Conservation (phyloP, 2,888 invertebrate genomes). For the Saturnia japonica region DNA sequence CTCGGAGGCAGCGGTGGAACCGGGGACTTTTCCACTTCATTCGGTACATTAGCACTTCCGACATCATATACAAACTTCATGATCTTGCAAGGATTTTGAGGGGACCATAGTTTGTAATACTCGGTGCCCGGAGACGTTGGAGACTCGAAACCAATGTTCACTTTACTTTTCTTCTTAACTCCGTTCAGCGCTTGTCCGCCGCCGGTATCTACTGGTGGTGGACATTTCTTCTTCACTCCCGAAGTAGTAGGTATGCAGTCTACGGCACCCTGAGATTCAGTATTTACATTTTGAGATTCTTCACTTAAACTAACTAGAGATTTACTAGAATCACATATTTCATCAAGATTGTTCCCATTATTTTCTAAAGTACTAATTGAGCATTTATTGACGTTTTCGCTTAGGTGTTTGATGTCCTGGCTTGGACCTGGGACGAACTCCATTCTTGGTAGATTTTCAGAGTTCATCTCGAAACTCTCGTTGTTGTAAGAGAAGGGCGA, state of each 20-base stretch:
- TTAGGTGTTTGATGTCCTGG: slow-evolving; percentile 74
- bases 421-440: slow-evolving; percentile 69
- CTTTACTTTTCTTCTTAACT: slow-evolving; percentile 85
- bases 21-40: slow-evolving; percentile 83
- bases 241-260: slow-evolving; percentile 68
- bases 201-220: slow-evolving; percentile 80
- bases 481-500: slow-evolving; percentile 77
- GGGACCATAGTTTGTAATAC: slow-evolving; percentile 87
- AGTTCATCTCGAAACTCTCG: slow-evolving; percentile 78
- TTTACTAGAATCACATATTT: slow-evolving; percentile 78
- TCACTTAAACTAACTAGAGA: slow-evolving; percentile 69
- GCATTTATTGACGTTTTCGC: slow-evolving; percentile 79
- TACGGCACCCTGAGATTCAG: slow-evolving; percentile 69
- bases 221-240: slow-evolving; percentile 81
- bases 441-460: slow-evolving; percentile 65
- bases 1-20: slow-evolving; percentile 89
- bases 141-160: slow-evolving; percentile 76
- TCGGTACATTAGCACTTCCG: slow-evolving; percentile 73
- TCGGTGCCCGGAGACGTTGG: slow-evolving; percentile 83
- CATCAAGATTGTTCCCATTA: slow-evolving; percentile 73
- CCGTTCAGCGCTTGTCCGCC: slow-evolving; percentile 75
- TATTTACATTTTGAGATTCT: slow-evolving; percentile 74
- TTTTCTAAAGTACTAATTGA: slow-evolving; percentile 80
- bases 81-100: slow-evolving; percentile 82
- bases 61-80: slow-evolving; percentile 80